phyloP scores from a whole-genome alignment of 2,888 invertebrate species.

The Empis stercorea region DNA sequence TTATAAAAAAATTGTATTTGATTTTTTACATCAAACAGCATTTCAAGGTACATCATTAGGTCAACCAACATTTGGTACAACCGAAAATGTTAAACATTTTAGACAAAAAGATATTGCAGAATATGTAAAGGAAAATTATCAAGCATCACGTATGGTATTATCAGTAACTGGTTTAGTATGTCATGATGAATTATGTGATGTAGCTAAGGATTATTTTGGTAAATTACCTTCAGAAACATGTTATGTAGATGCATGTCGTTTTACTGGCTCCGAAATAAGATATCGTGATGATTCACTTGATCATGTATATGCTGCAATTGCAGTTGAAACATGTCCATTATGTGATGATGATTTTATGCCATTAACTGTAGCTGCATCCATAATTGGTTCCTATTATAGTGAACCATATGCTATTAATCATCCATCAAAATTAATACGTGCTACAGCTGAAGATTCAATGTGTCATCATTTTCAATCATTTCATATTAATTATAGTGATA shows the following conservation, averaged over 20 bases:
- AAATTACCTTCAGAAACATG: constrained; percentile 50
- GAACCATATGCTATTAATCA: constrained; percentile 86
- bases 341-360: constrained; percentile 84
- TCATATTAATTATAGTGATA: constrained; percentile 95
- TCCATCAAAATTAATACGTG: constrained; percentile 64
- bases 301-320: constrained; percentile 83
- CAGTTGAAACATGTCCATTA: constrained; percentile 89
- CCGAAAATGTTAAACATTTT: constrained; percentile 69
- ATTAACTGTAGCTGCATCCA: constrained; percentile 87
- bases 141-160: constrained; percentile 77
- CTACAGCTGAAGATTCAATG: constrained; percentile 51
- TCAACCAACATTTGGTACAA: constrained; percentile 84
- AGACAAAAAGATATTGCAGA: constrained; percentile 60
- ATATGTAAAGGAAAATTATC: constrained; percentile 80
- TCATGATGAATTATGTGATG: constrained; percentile 63
- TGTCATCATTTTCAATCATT: constrained; percentile 90
- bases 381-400: constrained; percentile 80
- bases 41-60: constrained; percentile 86
- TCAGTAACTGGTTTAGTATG: constrained; percentile 86
- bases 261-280: constrained; percentile 76
- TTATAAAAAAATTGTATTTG: constrained; percentile 95
- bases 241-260: constrained; percentile 54
- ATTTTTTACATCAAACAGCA: constrained; percentile 84
- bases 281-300: constrained; percentile 79
- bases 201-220: constrained; percentile 67